Evolutionary conservation across 2,797 vertebrate species (phyloP), one percentile per base, ranked within the genome.

Genomic region (Graptemys geographica): DNA sequence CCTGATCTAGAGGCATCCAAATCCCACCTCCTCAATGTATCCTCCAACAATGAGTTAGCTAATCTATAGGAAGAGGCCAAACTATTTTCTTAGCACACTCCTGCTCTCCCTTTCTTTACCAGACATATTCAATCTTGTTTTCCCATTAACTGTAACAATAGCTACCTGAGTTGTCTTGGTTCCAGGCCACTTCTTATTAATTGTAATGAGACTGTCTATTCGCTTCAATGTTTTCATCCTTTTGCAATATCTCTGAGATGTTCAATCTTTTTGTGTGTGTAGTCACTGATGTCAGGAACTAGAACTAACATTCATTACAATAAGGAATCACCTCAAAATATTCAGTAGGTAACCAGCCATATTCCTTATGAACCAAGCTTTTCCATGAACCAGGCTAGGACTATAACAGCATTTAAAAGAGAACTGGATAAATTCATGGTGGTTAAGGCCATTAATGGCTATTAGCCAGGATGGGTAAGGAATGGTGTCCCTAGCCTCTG

Each of bases 21-120:
- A 92, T 80, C 80, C 86, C 90, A 90, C 81, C 93, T 86, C 59
- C 76, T 93, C 44, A 81, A 83, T 47, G 18, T 47, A 55, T 31
- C 78, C 18, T 82, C 0, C 33, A 91, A 95, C 93, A 86, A 51
- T 44, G 41, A 82, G 62, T 33, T 10, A 55, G 53, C 12, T 88
- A 81, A 92, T 74, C 72, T 88, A 88, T 57, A 90, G 84, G 76
- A 86, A 62, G 47, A 23, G 11, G 69, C 79, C 37, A 53, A 96
- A 80, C 28, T 47, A 2, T 37, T 92, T 87, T 82, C 47, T 86
- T 90, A 69, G 41, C 79, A 88, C 0, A 0, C 56, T 51, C 83
- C 56, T 78, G 81, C 81, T 79, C 53, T 76, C 72, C 84, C 78
- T 92, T 83, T 87, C 49, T 91, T 93, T 74, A 57, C 69, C 37